Base-by-base conservation (phyloP, 1,140 invertebrate genomes). In the Eurosta solidaginis region DNA sequence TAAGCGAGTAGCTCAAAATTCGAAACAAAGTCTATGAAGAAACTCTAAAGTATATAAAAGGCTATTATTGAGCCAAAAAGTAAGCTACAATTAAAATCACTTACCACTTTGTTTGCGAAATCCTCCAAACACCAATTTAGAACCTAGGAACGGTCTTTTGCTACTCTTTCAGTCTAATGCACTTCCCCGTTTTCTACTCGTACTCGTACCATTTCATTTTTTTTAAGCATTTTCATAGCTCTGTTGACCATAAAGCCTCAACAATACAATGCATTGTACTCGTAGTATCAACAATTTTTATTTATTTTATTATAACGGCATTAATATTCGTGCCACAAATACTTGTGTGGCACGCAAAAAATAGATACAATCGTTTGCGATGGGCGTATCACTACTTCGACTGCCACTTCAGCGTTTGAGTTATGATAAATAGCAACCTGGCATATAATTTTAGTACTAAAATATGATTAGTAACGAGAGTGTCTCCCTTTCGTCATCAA, bases 221-320 rank as follows among this genome's bases (percentile, higher is more conserved):
- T 29, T 68, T 42, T n/a, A n/a, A n/a, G n/a, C n/a, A n/a, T n/a
- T n/a, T n/a, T n/a, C n/a, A n/a, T n/a, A n/a, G n/a, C n/a, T n/a
- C n/a, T n/a, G 33, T 40, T 68, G 59, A 40, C 59, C 33, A 68
- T 33, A 22, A 68, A 1, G 20, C 59, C 36, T 25, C 59, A 68
- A 68, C 59, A 68, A 54, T 33, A 68, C 59, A 68, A 40, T 40
- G n/a, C n/a, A n/a, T n/a, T n/a, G n/a, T n/a, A n/a, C n/a, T n/a
- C n/a, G n/a, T 40, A 40, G 17, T 40, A n/a, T 10, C 59, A 68
- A 68, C 17, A 14, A 22, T 33, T 3, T 9, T 17, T 9, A 68
- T 40, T 33, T 20, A 36, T 40, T 22, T 20, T 10, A 40, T 22
- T 68, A 68, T 33, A 36, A 10, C 25, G 27, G 29, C 52, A 54